phyloP scores from a whole-genome alignment of 2,113 vertebrate species.

The Chaenocephalus aceratus region DNA sequence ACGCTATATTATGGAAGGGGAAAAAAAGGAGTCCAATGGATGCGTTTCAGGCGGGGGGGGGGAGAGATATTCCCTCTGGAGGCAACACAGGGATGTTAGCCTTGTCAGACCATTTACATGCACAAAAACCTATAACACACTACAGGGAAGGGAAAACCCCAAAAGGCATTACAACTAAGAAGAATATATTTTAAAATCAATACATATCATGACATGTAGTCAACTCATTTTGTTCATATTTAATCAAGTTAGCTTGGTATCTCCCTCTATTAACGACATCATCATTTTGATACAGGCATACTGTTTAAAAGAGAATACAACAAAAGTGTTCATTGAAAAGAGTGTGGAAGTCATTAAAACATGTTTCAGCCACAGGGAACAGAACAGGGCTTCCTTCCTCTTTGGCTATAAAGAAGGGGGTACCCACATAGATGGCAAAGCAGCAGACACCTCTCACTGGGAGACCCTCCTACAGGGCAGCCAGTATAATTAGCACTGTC shows the following conservation, averaged over 20 bases:
- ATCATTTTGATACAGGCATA: background rate
- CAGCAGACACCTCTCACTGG: constrained; percentile 60
- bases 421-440: constrained; percentile 25
- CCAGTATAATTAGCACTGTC: constrained; percentile 65
- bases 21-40: too few species aligned
- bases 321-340: background rate
- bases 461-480: constrained; percentile 58
- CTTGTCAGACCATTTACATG: too few species aligned
- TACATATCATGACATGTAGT: background rate
- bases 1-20: too few species aligned
- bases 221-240: background rate
- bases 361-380: constrained; percentile 3
- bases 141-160: too few species aligned
- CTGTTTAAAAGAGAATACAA: background rate
- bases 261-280: background rate
- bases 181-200: background rate
- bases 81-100: too few species aligned
- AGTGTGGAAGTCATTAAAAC: background rate
- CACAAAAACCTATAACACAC: too few species aligned
- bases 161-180: background rate
- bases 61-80: too few species aligned
- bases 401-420: constrained; percentile 13
- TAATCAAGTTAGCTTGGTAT: background rate
- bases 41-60: too few species aligned
- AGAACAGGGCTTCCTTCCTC: background rate